These are phyloP conservation scores for Drosophila pruinosa DNA, from an alignment of 1,140 invertebrate species.

Conservation along the genomic window DNA sequence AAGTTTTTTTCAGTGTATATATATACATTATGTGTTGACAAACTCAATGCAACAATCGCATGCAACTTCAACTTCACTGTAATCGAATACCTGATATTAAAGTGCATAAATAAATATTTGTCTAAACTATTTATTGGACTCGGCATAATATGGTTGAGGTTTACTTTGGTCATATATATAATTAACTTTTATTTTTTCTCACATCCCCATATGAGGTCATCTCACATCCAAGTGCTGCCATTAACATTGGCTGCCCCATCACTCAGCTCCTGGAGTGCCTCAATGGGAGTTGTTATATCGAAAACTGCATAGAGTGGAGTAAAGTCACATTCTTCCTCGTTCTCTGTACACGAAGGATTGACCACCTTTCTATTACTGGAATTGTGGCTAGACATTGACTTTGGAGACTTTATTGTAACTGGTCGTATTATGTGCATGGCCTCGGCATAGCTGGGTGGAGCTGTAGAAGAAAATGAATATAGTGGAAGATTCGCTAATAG, in stretches of 20 bases:
- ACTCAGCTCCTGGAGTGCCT: not conserved
- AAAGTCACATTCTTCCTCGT: slow-evolving; percentile 13
- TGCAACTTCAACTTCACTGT: not conserved
- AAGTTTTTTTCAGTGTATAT: not conserved
- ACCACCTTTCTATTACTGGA: not conserved
- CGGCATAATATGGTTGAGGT: not conserved
- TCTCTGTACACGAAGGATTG: not conserved
- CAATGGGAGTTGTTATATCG: slow-evolving; percentile 38
- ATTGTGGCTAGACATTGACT: not conserved
- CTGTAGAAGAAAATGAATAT: slow-evolving; percentile 16
- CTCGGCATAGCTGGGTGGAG: slow-evolving; percentile 52
- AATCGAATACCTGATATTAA: not conserved
- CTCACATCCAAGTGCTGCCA: slow-evolving; percentile 48
- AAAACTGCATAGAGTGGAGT: slow-evolving; percentile 65
- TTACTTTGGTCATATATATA: not conserved
- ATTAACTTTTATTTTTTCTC: not conserved
- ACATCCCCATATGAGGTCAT: not conserved
- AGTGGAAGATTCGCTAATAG: not conserved
- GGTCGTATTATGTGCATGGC: slow-evolving; percentile 47
- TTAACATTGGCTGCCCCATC: slow-evolving; percentile 10
- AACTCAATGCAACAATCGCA: not conserved
- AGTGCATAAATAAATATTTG: not conserved
- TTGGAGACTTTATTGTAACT: not conserved
- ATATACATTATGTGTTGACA: not conserved
- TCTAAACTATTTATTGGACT: not conserved